Conservation (phyloP, 2,797 vertebrate species). For the Erethizon dorsatum region DNA sequence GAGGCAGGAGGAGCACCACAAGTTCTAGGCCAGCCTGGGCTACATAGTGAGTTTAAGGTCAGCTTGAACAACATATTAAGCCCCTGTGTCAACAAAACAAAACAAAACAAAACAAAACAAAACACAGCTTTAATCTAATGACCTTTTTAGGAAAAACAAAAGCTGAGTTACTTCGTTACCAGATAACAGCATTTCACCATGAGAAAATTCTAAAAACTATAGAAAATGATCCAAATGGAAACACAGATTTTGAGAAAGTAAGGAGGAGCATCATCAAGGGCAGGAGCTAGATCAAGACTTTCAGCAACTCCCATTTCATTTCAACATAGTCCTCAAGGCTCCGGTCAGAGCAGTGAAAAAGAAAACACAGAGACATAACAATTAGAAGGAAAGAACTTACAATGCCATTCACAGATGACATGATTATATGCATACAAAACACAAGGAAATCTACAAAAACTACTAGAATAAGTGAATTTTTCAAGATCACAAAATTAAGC, state of each 20-base stretch:
- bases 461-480: not conserved
- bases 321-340: not conserved
- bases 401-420: not conserved
- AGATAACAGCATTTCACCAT: not conserved
- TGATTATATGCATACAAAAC: not conserved
- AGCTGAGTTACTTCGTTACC: not conserved
- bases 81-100: not conserved
- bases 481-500: not conserved
- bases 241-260: not conserved
- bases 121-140: not conserved
- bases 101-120: not conserved
- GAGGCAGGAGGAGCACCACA: not conserved
- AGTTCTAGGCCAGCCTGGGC: not conserved
- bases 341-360: not conserved
- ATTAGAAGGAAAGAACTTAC: not conserved
- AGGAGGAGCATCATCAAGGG: not conserved
- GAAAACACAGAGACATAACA: not conserved
- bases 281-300: not conserved
- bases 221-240: not conserved
- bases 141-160: not conserved
- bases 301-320: not conserved
- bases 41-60: not conserved
- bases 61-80: not conserved
- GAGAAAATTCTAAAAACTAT: not conserved
- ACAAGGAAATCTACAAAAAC: not conserved